A percentile compares a stretch with the other conserved stretches of the same genome.
These are phyloP conservation scores for Probosciger aterrimus DNA, from an alignment of 2,113 vertebrate genomes.

Conservation along the genomic window DNA sequence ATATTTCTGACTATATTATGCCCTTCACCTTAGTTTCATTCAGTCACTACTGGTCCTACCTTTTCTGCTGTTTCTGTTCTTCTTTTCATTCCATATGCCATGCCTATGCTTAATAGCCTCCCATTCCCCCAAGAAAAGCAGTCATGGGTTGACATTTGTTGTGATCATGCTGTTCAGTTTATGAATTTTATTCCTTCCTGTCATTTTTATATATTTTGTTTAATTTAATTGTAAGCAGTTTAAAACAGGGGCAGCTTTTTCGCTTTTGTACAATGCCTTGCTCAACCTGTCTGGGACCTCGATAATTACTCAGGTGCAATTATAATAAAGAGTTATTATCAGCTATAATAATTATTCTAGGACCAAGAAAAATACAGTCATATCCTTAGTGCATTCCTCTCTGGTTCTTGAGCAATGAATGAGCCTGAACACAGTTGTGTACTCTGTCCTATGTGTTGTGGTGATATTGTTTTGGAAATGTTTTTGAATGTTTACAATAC, in stretches of 20 bases:
- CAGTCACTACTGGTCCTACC: background rate
- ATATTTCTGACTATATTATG: background rate
- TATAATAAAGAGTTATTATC: conserved; percentile 38
- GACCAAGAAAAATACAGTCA: background rate
- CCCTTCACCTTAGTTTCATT: background rate
- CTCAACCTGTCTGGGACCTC: background rate
- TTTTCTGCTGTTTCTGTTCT: background rate
- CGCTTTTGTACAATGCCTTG: background rate
- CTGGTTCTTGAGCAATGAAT: background rate
- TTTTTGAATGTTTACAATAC: background rate
- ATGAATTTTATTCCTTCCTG: background rate
- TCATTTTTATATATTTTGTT: conserved; percentile 17
- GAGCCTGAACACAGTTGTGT: background rate
- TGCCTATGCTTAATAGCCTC: background rate
- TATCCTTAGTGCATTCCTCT: background rate
- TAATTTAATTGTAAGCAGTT: conserved; percentile 35
- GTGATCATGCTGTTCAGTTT: background rate
- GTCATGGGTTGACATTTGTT: background rate
- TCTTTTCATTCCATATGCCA: background rate
- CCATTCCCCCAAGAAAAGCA: background rate
- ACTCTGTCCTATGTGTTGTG: background rate
- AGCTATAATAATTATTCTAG: conserved; percentile 24
- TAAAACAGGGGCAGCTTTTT: conserved; percentile 13
- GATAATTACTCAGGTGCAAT: conserved; percentile 23
- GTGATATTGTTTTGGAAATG: background rate